These are phyloP conservation scores for Perca schrenkii DNA, from an alignment of 2,113 vertebrate species.

Conservation along the genomic window DNA sequence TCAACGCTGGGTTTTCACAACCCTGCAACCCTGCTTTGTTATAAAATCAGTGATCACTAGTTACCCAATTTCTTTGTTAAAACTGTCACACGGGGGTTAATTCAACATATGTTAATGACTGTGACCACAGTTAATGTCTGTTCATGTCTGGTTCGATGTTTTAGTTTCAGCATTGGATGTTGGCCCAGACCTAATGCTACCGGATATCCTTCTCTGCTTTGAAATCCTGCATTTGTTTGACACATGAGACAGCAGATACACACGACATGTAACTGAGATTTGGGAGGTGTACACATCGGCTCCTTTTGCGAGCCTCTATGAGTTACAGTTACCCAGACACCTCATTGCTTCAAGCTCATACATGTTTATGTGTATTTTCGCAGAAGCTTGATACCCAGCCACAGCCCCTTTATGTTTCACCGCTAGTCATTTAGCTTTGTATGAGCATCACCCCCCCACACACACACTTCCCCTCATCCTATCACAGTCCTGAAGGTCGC, in stretches of 20 bases:
- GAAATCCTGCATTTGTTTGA: slow-evolving; percentile 53
- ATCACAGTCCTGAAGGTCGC: slow-evolving; percentile 78
- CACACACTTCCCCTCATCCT: slow-evolving; percentile 51
- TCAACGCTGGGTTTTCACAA: not conserved
- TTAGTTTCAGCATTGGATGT: slow-evolving; percentile 36
- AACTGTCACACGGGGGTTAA: not conserved
- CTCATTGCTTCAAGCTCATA: not conserved
- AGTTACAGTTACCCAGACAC: slow-evolving; percentile 20
- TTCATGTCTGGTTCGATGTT: slow-evolving; percentile 16
- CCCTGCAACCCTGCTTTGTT: not conserved
- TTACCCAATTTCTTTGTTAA: not conserved
- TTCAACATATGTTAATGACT: not conserved
- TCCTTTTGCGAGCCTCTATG: slow-evolving; percentile 1
- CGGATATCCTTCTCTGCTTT: slow-evolving; percentile 47
- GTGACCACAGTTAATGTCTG: slow-evolving; percentile 13
- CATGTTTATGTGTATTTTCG: not conserved
- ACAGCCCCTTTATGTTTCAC: not conserved
- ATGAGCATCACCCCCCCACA: not conserved
- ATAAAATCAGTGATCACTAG: not conserved
- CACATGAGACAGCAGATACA: slow-evolving; percentile 33
- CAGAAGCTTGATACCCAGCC: not conserved
- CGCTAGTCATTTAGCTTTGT: slow-evolving; percentile 34
- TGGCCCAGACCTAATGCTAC: slow-evolving; percentile 25
- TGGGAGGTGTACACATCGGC: not conserved
- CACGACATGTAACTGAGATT: slow-evolving; percentile 33